Evolutionary conservation across 2,797 vertebrate genomes (phyloP).

Genomic region (Coregonus ussuriensis): DNA sequence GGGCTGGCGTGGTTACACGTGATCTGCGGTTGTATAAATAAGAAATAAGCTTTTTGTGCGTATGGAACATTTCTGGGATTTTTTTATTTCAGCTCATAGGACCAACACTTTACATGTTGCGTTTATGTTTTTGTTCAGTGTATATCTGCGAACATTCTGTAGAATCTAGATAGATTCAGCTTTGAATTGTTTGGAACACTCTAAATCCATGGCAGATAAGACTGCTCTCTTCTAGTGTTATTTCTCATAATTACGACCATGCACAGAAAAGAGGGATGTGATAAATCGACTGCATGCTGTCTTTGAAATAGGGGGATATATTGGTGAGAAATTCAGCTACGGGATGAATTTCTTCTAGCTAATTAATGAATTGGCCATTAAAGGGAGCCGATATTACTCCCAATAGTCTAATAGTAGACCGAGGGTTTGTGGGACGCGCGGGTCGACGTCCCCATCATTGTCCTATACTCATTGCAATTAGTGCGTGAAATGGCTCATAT

Average conservation of each 20-base stretch:
- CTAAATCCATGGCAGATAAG: background rate
- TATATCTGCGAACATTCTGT: background rate
- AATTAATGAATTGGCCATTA: constrained; percentile 14
- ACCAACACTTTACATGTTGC: too few species aligned
- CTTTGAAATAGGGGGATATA: constrained; percentile 39
- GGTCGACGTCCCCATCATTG: background rate
- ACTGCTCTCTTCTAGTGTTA: background rate
- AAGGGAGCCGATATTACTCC: background rate
- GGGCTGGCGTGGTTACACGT: too few species aligned
- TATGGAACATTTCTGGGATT: too few species aligned
- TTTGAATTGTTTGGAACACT: background rate
- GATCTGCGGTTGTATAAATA: too few species aligned
- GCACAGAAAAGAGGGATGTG: constrained; percentile 14
- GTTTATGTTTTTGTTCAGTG: background rate
- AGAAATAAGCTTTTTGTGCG: too few species aligned
- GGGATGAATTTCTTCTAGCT: background rate
- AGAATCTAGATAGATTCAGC: background rate
- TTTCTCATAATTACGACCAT: background rate
- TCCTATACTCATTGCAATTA: constrained; percentile 2
- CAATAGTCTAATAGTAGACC: background rate
- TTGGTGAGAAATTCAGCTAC: constrained; percentile 17
- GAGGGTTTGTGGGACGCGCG: background rate
- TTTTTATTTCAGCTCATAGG: too few species aligned
- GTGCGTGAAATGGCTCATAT: constrained; percentile 5
- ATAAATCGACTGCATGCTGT: constrained; percentile 43